These are phyloP conservation scores for Oscheius sp. DNA, from an alignment of 1,140 invertebrate genomes.

Conservation along the genomic window DNA sequence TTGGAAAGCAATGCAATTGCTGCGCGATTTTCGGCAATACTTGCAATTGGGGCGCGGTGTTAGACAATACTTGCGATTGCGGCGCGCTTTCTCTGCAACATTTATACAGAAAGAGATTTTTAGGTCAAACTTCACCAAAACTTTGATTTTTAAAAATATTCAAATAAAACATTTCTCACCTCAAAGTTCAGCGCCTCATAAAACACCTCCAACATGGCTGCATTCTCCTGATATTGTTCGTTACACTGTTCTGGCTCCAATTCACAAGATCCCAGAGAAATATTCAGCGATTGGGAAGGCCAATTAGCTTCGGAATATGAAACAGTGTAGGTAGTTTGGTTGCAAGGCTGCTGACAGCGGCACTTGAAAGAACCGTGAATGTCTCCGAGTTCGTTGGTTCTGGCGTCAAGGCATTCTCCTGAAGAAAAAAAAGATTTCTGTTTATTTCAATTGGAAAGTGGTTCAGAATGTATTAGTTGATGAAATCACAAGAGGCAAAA, in stretches of 20 bases:
- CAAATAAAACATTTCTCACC: conserved; percentile 11
- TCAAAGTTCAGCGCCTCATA: conserved; percentile 54
- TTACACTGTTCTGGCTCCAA: conserved; percentile 42
- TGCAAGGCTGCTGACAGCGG: conserved; percentile 51
- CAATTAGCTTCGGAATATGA: conserved; percentile 54
- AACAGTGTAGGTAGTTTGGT: conserved; percentile 48
- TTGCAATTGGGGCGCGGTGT: no score
- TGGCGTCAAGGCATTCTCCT: conserved; percentile 47
- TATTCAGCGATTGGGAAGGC: conserved; percentile 54
- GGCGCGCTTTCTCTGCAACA: no score
- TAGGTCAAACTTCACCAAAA: no score
- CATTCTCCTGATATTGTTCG: conserved; percentile 52
- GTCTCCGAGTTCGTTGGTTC: conserved; percentile 41
- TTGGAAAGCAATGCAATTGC: no score
- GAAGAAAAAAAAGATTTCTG: no score
- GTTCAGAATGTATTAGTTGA: no score
- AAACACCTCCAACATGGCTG: conserved; percentile 54
- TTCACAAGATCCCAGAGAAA: conserved; percentile 45
- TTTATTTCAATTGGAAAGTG: no score
- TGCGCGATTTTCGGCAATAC: no score
- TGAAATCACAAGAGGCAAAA: no score
- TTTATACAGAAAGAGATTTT: no score
- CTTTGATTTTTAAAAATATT: no score
- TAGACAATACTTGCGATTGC: no score
- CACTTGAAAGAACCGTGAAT: conserved; percentile 43